phyloP scores from a whole-genome alignment of 2,797 vertebrate genomes.

The Sorex maritimensis region DNA sequence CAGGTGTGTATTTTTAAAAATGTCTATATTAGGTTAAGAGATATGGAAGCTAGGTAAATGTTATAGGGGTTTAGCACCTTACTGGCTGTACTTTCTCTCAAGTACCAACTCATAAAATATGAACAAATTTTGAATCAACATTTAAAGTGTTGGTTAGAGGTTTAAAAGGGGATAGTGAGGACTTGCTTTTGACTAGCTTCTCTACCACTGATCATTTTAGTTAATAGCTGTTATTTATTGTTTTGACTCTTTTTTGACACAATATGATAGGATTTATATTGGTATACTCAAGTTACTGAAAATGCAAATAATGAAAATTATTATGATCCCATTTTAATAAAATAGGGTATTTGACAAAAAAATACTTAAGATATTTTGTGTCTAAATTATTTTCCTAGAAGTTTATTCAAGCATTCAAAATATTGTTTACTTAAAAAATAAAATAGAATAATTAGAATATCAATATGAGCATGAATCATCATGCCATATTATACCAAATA shows the following conservation, averaged over 20 bases:
- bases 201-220: not conserved
- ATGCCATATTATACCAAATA: not conserved
- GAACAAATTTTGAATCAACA: not conserved
- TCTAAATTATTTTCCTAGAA: slow-evolving; percentile 34
- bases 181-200: slow-evolving; percentile 26
- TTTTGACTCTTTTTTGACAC: not conserved
- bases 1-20: not conserved
- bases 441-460: not conserved
- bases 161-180: not conserved
- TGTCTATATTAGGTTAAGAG: not conserved
- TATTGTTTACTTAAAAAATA: not conserved
- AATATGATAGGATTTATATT: not conserved
- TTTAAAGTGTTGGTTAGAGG: not conserved
- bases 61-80: too few species aligned
- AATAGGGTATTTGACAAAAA: slow-evolving; percentile 4
- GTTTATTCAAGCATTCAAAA: not conserved
- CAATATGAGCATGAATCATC: not conserved
- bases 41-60: not conserved
- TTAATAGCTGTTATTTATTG: slow-evolving; percentile 7
- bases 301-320: slow-evolving; percentile 10
- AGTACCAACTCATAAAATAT: not conserved
- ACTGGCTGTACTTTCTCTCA: too few species aligned
- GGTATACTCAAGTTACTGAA: not conserved
- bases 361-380: not conserved
- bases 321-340: not conserved